Evolutionary conservation across 2,113 vertebrate genomes (phyloP), one percentile per base, ranked within the genome.

Genomic region (Alectura lathami): DNA sequence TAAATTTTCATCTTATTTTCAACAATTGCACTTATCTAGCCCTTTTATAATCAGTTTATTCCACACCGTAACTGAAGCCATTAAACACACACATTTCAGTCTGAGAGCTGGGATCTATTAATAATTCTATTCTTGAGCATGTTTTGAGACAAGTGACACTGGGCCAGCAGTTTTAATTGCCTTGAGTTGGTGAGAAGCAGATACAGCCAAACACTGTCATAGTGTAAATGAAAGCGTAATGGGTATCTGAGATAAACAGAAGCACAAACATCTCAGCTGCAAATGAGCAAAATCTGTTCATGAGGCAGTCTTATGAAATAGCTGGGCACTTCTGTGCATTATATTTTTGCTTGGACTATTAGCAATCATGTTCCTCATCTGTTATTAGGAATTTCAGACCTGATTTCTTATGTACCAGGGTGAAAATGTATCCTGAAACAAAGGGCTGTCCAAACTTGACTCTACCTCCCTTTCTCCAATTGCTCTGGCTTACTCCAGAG

Each of bases 261-360:
- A 93, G 80, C 85, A 95, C 89, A 94, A 95, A 97, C 83, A 95
- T 90, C 88, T 96, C 85, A 64, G 60, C 94, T 93, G 89, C 60
- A 97, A 96, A 95, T 84, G 91, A 96, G 83, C 86, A 97, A 96
- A 96, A 96, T 91, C 88, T 96, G 93, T 90, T 95, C 92, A 86
- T 10, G 8, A 90, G 76, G 68, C 83, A 75, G 83, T 42, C 79
- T 93, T 81, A 94, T 17, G 48, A 95, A 95, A 86, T 91, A 97
- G 91, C 63, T 75, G 85, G 94, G 85, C 56, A 45, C 56, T 93
- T 88, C 64, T 62, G 79, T 75, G 69, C 68, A 69, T 63, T 74
- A 67, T 81, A 59, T 63, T 96, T 95, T 60, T 3, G 0, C 79
- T 78, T 63, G 40, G 75, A 75, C 75, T 78, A 43, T 48, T 68